Evolutionary conservation across 2,113 vertebrate species (phyloP), one percentile per base, ranked within the genome.

Genomic region (Oreochromis aureus): DNA sequence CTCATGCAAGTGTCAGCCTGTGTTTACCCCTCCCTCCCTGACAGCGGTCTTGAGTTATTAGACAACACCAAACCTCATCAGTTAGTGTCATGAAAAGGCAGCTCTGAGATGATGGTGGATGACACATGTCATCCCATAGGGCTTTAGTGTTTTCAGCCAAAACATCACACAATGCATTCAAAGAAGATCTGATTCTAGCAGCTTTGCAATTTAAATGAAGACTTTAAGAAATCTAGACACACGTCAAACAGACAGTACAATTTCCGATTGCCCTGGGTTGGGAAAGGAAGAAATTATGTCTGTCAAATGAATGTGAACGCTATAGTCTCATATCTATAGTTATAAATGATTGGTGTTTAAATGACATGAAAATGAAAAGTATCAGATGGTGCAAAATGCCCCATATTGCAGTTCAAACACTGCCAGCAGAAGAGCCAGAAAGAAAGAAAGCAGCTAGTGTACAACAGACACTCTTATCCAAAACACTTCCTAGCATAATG

Each of bases 171-270:
- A 73, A 30, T 69, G 48, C 86, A 86, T 84, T 90, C 63, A 88
- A 79, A 86, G 59, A 86, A 44, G 39, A 36, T n/a, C 30, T 55
- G 39, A 63, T 78, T 53, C 46, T 71, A 46, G 44, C 24, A 19
- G 76, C 58, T 90, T 46, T 90, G 83, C 87, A 82, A 88, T 90
- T 92, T 88, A 92, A 91, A 93, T 88, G 27, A 88, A 87, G 90
- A 87, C 66, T 87, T 69, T 86, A 84, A 78, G 48, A 90, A 83
- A 61, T 87, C 13, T 3, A 58, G 83, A 86, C 76, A 84, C 36
- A 66, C 55, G 85, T 89, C 86, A 88, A 53, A 85, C 69, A 89
- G 66, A 87, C 41, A 54, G 80, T 41, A 46, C 56, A 83, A 80
- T 87, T 92, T 88, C 36, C 15, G 16, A 83, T 66, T 82, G 61